Evolutionary conservation across 2,113 vertebrate genomes (phyloP).

Genomic region (Strigops habroptila): DNA sequence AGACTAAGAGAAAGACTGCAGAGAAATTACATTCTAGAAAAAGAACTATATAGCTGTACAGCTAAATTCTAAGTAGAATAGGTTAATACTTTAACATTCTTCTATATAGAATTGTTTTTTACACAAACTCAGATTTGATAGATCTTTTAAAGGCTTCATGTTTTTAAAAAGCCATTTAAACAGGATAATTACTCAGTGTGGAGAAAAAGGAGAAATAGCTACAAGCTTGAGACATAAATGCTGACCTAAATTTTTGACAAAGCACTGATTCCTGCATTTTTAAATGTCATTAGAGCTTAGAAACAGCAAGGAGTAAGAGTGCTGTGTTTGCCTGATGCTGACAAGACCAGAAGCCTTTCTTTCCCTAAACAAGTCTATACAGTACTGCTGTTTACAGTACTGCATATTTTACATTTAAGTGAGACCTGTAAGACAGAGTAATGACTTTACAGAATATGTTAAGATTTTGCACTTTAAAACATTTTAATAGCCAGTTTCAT

Average conservation of each 20-base stretch:
- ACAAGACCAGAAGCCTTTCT: not conserved
- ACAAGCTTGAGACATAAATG: not conserved
- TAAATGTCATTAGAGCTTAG: not conserved
- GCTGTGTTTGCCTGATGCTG: not conserved
- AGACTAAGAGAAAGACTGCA: not conserved
- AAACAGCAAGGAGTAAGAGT: not conserved
- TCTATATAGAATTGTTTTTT: not conserved
- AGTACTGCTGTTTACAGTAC: not conserved
- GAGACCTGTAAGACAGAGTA: not conserved
- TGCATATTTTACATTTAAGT: not conserved
- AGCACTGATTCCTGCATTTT: not conserved
- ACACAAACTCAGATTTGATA: not conserved
- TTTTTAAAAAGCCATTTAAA: not conserved
- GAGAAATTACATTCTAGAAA: not conserved
- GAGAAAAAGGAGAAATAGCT: not conserved
- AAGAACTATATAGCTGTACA: not conserved
- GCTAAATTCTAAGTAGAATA: not conserved
- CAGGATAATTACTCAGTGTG: not conserved
- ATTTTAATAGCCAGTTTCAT: not conserved
- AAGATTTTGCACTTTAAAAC: not conserved
- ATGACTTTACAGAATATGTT: not conserved
- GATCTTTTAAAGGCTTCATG: not conserved
- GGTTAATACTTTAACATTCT: not conserved
- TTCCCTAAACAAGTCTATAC: not conserved
- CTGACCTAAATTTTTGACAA: not conserved